phyloP scores from a whole-genome alignment of 2,888 invertebrate species.

The Carabus problematicus region DNA sequence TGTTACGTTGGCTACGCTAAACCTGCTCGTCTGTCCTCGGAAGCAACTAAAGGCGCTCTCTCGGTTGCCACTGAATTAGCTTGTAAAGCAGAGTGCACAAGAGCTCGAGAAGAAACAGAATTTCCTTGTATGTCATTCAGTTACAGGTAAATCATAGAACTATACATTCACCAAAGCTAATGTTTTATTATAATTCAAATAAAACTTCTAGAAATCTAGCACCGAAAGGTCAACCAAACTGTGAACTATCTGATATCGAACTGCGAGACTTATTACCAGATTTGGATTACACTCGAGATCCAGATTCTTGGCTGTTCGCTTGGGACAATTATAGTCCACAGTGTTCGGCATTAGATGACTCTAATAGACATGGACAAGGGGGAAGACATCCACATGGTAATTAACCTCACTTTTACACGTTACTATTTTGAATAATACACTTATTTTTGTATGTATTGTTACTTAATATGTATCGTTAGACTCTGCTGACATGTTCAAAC shows the following conservation, averaged over 20 bases:
- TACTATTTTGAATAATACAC: too few relatives aligned
- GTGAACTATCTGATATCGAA: conserved; percentile 79
- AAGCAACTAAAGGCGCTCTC: conserved; percentile 71
- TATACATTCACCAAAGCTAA: not conserved
- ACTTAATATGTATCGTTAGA: conserved; percentile 37
- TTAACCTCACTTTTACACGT: not conserved
- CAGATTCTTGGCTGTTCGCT: conserved; percentile 75
- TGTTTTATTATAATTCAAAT: conserved; percentile 9
- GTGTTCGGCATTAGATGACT: conserved; percentile 58
- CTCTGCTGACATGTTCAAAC: not conserved
- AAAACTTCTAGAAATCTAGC: conserved; percentile 49
- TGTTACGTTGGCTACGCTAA: conserved; percentile 81
- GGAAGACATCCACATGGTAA: conserved; percentile 7
- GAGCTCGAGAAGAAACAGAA: conserved; percentile 62
- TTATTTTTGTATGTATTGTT: too few relatives aligned
- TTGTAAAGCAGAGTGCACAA: conserved; percentile 75
- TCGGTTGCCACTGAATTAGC: conserved; percentile 69
- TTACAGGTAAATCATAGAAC: conserved; percentile 66
- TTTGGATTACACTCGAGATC: conserved; percentile 74
- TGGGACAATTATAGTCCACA: conserved; percentile 81
- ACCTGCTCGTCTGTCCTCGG: conserved; percentile 73
- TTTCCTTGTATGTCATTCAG: conserved; percentile 81
- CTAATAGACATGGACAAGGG: not conserved
- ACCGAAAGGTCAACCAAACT: conserved; percentile 64
- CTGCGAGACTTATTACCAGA: conserved; percentile 77